Base-by-base conservation (phyloP, 2,113 vertebrate species). In the Oplegnathus fasciatus region DNA sequence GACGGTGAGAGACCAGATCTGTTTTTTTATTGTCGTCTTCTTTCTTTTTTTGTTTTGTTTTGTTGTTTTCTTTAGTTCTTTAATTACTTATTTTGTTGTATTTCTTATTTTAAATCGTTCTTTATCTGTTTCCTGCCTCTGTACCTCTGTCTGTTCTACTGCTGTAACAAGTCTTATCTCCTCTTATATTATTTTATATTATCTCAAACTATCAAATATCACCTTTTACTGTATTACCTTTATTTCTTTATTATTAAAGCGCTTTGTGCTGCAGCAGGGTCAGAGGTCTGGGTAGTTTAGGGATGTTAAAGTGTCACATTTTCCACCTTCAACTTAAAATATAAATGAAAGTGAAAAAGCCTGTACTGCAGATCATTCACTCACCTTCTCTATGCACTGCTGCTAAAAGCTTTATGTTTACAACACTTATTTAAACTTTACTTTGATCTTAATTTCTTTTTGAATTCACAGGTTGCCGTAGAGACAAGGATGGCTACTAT, bases 401-500 rank as follows among this genome's bases (percentile, higher is more conserved):
- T 48, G 26, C 44, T 30, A 10, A 46, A 30, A 34, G 30, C 28
- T 14, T 24, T n/a, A 30, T 4, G 8, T 37, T 55, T n/a, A 17
- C 13, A 40, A 17, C 7, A 57, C 24, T 10, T 37, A 20, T n/a
- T 57, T 28, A 13, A 46, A 34, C 6, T 54, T 22, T 22, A 26
- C 14, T 18, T 55, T 20, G 10, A n/a, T 34, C 10, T n/a, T 24
- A 9, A 15, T 40, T 30, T 0, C 0, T 46, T 5, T 10, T 11
- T 44, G 5, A 5, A 42, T 37, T 1, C 44, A 0, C 86, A 99
- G 98, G 98, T 87, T 99, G 98, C 91, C 97, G 93, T 71, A 96
- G 98, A 95, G 98, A 99, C 93, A 94, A 96, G 84, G 98, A 99
- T 52, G 98, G 98, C 28, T 99, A 99, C 91, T 98, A 99, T 84